phyloP scores from a whole-genome alignment of 1,140 invertebrate species.

The Mercenaria mercenaria region DNA sequence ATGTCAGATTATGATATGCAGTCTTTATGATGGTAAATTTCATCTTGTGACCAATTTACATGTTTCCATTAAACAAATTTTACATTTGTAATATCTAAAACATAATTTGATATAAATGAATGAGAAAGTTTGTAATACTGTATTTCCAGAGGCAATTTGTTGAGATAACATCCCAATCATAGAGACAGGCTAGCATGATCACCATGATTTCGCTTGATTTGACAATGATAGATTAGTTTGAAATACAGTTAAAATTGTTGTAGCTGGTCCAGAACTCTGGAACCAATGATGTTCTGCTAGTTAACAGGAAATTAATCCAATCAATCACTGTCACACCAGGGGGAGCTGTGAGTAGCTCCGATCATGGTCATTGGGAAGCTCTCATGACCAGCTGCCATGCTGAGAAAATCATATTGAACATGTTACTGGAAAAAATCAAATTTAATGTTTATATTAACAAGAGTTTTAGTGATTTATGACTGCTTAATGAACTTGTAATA shows the following conservation, averaged over 20 bases:
- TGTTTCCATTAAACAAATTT: too few relatives aligned
- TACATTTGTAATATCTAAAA: too few relatives aligned
- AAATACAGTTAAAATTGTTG: constrained; percentile 10
- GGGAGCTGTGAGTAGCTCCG: not conserved
- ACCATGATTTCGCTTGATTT: not conserved
- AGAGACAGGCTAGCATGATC: not conserved
- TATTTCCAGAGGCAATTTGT: not conserved
- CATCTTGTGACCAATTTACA: too few relatives aligned
- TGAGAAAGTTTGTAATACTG: not conserved
- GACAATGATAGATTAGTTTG: constrained; percentile 25
- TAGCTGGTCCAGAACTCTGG: not conserved
- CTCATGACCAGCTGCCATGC: too few relatives aligned
- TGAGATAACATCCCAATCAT: not conserved
- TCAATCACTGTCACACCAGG: constrained; percentile 44
- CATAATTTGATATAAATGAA: not conserved
- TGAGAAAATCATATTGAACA: too few relatives aligned
- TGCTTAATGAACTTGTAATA: too few relatives aligned
- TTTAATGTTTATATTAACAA: too few relatives aligned
- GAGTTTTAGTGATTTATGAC: too few relatives aligned
- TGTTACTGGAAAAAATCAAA: too few relatives aligned
- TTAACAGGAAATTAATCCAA: constrained; percentile 45
- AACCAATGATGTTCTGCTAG: constrained; percentile 7
- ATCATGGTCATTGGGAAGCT: too few relatives aligned
- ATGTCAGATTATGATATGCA: too few relatives aligned
- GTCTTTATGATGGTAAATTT: too few relatives aligned